Conservation (phyloP, 23 tunicate genomes). For the Trididemnum clinides region DNA sequence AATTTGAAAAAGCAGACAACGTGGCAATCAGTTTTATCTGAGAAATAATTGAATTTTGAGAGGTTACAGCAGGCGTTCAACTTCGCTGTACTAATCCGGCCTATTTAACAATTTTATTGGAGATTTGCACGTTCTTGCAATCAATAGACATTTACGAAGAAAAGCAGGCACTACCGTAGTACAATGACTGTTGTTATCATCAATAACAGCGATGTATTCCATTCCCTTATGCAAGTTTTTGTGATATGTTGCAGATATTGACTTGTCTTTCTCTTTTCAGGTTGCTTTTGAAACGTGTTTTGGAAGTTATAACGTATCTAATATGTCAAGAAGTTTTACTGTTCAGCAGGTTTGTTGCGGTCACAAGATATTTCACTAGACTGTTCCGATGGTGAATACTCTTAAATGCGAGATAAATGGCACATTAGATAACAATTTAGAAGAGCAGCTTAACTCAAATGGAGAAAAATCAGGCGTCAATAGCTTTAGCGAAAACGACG, state of each 20-base stretch:
- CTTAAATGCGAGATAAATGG: not conserved
- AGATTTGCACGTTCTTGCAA: no score
- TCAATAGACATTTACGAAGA: no score
- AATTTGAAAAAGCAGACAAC: no score
- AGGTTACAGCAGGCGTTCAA: no score
- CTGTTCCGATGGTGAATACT: constrained; percentile 23
- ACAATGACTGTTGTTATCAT: no score
- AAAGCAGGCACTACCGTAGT: no score
- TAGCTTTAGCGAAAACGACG: not conserved
- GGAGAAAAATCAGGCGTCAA: constrained; percentile 8
- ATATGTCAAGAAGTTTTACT: constrained; percentile 4
- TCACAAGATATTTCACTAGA: constrained; percentile 18
- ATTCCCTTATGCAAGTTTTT: constrained; percentile 10
- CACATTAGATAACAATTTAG: not conserved
- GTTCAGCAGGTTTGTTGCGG: constrained; percentile 12
- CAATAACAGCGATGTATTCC: no score
- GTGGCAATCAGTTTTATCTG: no score
- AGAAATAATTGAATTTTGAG: no score
- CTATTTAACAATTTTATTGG: no score
- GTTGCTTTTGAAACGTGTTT: not conserved
- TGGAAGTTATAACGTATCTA: not conserved
- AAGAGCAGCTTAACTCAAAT: constrained; percentile 11
- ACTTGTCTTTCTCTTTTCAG: not conserved
- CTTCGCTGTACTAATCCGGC: no score
- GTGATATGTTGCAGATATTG: not conserved